Evolutionary conservation across 2,888 invertebrate species (phyloP).

Genomic region (Epinotia nisella): DNA sequence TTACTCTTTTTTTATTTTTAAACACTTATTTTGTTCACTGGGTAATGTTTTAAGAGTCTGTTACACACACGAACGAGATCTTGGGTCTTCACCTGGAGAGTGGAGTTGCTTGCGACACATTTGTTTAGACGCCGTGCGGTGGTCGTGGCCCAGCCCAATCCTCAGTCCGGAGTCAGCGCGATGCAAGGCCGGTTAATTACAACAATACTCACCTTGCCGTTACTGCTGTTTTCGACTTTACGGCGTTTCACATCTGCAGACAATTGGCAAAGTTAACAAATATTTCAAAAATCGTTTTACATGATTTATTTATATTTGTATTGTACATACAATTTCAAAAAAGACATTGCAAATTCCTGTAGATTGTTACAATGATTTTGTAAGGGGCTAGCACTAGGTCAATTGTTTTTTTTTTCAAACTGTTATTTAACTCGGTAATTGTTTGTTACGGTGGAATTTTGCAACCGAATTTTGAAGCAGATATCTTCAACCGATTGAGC

Average conservation of each 20-base stretch:
- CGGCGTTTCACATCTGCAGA: constrained; percentile 91
- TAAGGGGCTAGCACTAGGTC: too few relatives aligned
- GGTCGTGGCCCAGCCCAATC: constrained; percentile 84
- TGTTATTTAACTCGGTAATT: too few relatives aligned
- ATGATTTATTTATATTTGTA: too few relatives aligned
- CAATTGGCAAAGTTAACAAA: constrained; percentile 38
- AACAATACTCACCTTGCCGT: constrained; percentile 93
- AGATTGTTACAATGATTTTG: too few relatives aligned
- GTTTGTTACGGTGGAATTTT: too few relatives aligned
- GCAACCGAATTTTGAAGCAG: too few relatives aligned
- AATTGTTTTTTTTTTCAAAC: too few relatives aligned
- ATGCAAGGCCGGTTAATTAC: constrained; percentile 72
- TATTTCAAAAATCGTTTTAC: background rate
- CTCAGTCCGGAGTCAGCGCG: constrained; percentile 82
- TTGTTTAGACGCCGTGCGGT: constrained; percentile 44
- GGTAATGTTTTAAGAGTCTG: constrained; percentile 31
- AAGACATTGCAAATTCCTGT: too few relatives aligned
- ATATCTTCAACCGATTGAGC: too few relatives aligned
- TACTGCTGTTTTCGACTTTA: constrained; percentile 90
- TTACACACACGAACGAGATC: constrained; percentile 16
- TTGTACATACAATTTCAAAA: too few relatives aligned
- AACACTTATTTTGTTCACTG: constrained; percentile 32
- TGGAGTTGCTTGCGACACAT: background rate
- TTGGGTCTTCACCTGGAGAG: constrained; percentile 18
- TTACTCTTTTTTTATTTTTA: constrained; percentile 35